These are phyloP conservation scores for Labeo catla DNA, from an alignment of 2,113 vertebrate genomes.

Conservation along the genomic window DNA sequence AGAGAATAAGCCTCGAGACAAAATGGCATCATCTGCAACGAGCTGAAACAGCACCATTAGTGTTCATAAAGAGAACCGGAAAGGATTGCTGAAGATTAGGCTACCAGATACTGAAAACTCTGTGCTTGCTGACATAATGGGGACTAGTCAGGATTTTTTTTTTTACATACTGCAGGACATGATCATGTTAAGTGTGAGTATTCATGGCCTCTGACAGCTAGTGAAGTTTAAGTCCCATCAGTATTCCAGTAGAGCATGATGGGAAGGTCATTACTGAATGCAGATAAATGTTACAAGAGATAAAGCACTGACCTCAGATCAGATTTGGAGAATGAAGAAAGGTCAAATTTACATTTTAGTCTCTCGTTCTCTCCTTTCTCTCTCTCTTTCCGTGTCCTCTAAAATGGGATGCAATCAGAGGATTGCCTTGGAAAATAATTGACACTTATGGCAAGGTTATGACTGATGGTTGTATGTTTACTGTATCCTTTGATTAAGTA, in stretches of 20 bases:
- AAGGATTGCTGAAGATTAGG: slow-evolving; percentile 31
- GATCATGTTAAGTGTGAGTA: slow-evolving; percentile 42
- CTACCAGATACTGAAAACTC: slow-evolving; percentile 9
- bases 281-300: slow-evolving; percentile 56
- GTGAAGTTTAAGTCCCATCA: slow-evolving; percentile 51
- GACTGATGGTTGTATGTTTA: slow-evolving; percentile 27
- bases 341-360: slow-evolving; percentile 64
- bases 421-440: slow-evolving; percentile 31
- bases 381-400: background rate
- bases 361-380: slow-evolving; percentile 12
- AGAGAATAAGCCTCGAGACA: slow-evolving; percentile 30
- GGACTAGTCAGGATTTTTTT: slow-evolving; percentile 31
- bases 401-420: slow-evolving; percentile 38
- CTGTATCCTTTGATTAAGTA: slow-evolving; percentile 23
- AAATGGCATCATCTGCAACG: slow-evolving; percentile 33
- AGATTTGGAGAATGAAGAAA: slow-evolving; percentile 61
- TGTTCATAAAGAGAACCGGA: slow-evolving; percentile 26
- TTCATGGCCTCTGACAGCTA: slow-evolving; percentile 58
- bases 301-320: slow-evolving; percentile 60
- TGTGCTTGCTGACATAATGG: slow-evolving; percentile 20
- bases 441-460: slow-evolving; percentile 44
- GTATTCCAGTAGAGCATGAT: slow-evolving; percentile 58
- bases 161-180: slow-evolving; percentile 46
- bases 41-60: slow-evolving; percentile 38
- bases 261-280: slow-evolving; percentile 61